Base-by-base conservation (phyloP, 2,888 invertebrate genomes). In the Agelastica alni region DNA sequence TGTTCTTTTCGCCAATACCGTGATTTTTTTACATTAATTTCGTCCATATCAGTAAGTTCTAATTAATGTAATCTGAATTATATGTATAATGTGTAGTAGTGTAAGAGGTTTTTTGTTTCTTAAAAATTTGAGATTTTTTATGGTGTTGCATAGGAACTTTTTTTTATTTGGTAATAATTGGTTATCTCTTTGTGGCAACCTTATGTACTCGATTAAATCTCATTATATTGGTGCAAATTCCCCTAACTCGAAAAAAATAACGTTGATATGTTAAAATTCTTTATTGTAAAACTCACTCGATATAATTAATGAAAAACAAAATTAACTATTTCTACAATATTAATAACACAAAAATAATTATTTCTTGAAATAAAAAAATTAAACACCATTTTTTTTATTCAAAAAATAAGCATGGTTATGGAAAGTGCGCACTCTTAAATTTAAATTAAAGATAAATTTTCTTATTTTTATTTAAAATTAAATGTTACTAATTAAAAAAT, bases 31-130 rank as follows among this genome's bases (percentile, higher is more conserved):
- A 37, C 48, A 56, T 59, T 62, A 39, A 65, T 62, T 67, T 63
- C 64, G 65, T 66, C 65, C 65, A 65, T 64, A 62, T 67, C 61
- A 61, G 54, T 67, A 65, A 62, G 59, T 60, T 64, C 41, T 63
- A 61, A 47, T 60, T 56, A 56, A 60, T 58, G 56, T 59, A 54
- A 49, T n/a, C 51, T 53, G 46, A 51, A 60, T 45, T 48, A 51
- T 49, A 43, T 42, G 36, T 60, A 45, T 52, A 49, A 48, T 32
- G 49, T 58, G n/a, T n/a, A 55, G 51, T 49, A 57, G 42, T 42
- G 20, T 57, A 49, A 42, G 39, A n/a, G 47, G 13, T 30, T 49
- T 39, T 12, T 51, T 39, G 37, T 53, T 55, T 36, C 37, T 56
- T 52, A 39, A 52, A 47, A 48, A 55, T 39, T 45, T 16, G 17